Evolutionary conservation across 2,888 invertebrate species (phyloP), one percentile per base, ranked within the genome.

Genomic region (Drosophila affinis): DNA sequence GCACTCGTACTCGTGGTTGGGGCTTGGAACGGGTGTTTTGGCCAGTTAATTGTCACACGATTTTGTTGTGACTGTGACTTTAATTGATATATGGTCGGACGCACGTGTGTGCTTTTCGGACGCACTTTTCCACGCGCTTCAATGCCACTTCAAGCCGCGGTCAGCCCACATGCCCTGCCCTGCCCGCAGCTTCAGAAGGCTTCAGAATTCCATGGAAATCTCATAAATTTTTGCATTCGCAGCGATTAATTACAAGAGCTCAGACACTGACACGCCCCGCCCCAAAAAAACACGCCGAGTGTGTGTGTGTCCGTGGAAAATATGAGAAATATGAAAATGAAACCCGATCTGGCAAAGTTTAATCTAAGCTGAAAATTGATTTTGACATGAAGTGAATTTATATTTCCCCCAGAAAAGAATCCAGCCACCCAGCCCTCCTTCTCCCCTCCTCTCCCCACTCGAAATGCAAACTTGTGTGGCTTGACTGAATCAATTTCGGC

Each of bases 51-150:
- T 86, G 83, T 88, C 88, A 82, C 83, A 79, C 80, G 83, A 80
- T 75, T 56, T 81, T 87, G 81, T 88, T 88, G 74, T 80, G 84
- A 82, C 87, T 76, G 29, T 78, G 81, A 87, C 77, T 83, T 78
- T 88, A 88, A 84, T 80, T 84, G 83, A 84, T 84, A 83, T 83
- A 88, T 83, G 80, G 57, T 55, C 71, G 75, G 73, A 72, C 72
- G 65, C 86, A 81, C 79, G 83, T 79, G 83, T 75, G 69, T 71
- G 52, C 62, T 68, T 70, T 55, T 65, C 17, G 47, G 52, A 14
- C 29, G 29, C 29, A 29, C 29, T 29, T 65, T 49, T 73, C 63
- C 64, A 76, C 77, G 79, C 79, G 87, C 74, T 73, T 79, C 87
- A 86, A 79, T 78, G 87, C 80, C 75, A 32, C 32, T 32, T 32